Percentiles rank a stretch among this genome's conserved stretches.
Evolutionary conservation across 2,113 vertebrate genomes (phyloP).

Genomic region (Charina bottae): DNA sequence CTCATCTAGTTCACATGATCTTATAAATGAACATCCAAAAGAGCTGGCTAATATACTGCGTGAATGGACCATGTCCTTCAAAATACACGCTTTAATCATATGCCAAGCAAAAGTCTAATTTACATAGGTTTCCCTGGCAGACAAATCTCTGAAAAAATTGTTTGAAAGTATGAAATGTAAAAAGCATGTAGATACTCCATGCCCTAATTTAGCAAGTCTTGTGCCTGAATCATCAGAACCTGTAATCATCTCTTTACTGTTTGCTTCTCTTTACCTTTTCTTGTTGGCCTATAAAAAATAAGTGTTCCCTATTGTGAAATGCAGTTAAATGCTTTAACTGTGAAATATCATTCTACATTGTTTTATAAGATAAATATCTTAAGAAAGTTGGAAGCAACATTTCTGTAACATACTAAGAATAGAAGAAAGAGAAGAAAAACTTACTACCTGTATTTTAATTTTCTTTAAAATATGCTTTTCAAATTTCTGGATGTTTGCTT

Average conservation of each 20-base stretch:
- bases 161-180: neutral
- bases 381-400: constrained; percentile 6
- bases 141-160: neutral
- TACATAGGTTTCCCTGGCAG: neutral
- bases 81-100: neutral
- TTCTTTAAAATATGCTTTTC: no score
- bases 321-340: constrained; percentile 39
- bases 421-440: constrained; percentile 1
- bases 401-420: constrained; percentile 11
- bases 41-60: neutral
- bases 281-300: neutral
- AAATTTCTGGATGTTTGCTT: no score
- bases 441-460: neutral
- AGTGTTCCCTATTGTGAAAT: constrained; percentile 17
- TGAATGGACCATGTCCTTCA: neutral
- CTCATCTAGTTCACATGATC: neutral
- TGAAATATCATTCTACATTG: constrained; percentile 29
- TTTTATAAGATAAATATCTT: constrained; percentile 9
- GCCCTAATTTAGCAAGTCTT: neutral
- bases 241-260: neutral
- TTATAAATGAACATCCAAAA: neutral
- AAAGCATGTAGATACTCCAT: neutral
- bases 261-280: neutral
- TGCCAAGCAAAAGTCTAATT: neutral
- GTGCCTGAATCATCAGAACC: neutral